Evolutionary conservation across 1,140 invertebrate species (phyloP), one percentile per base, ranked within the genome.

Genomic region (Scaptodrosophila lebanonensis): DNA sequence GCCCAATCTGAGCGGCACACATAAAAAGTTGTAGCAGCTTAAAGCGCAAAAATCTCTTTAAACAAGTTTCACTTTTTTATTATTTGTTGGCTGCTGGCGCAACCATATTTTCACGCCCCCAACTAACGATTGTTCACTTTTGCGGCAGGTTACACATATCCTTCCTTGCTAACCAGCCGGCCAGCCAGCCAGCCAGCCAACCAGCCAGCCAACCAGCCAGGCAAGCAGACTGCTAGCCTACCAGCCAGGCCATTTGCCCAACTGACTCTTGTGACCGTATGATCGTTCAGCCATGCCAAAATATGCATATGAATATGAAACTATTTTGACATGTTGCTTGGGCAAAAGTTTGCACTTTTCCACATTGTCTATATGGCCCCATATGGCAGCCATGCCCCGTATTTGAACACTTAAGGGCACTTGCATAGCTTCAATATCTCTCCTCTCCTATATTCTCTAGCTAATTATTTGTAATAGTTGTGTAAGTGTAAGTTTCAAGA

Each of bases 231-330:
- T 13, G 25, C 17, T 45, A 17, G 16, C n/a, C 12, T 5, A 15
- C 8, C 8, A 16, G 7, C n/a, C 6, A 12, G 9, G 25, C 11
- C 25, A 30, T 22, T 62, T 36, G 52, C 35, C 61, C 40, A 12
- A 16, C 15, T 27, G 47, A 49, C 53, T 60, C 57, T 51, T 40
- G 57, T 51, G 38, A 61, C 48, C 56, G 58, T 51, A 48, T 40
- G 43, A 43, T 56, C 58, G 35, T 57, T 50, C 52, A 39, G 22
- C 45, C 42, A 29, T 49, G 45, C 32, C 39, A 39, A 61, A 66
- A 77, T 79, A 77, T 77, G 73, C 72, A 77, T 77, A 77, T 77
- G 72, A 77, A 79, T 79, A 77, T 79, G 61, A 79, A 77, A 72
- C 67, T 71, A 79, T 72, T 76, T 50, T 58, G 59, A 50, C 64